phyloP scores from a whole-genome alignment of 2,888 invertebrate genomes.

The Didymodactylos carnosus region DNA sequence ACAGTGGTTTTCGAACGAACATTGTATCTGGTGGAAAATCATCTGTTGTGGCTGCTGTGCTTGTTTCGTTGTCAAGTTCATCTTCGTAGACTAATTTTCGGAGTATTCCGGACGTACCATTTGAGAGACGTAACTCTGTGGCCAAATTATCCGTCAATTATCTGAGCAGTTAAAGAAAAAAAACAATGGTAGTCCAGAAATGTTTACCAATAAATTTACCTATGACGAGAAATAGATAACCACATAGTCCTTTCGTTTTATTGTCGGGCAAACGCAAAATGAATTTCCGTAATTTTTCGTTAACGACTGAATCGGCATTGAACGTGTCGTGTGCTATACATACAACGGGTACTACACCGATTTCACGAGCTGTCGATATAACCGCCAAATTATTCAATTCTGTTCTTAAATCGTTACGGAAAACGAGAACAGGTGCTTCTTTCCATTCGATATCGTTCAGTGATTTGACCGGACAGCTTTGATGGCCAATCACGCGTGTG shows the following conservation, averaged over 20 bases:
- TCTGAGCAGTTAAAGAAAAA: too few species aligned
- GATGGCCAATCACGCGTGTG: too few species aligned
- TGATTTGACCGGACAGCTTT: too few species aligned
- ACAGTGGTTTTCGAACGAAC: not conserved
- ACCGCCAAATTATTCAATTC: not conserved
- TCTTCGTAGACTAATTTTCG: not conserved
- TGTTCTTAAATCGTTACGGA: not conserved
- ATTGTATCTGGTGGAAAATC: not conserved
- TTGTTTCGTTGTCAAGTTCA: not conserved
- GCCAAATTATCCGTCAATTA: not conserved
- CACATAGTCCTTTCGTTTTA: not conserved
- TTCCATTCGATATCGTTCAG: not conserved
- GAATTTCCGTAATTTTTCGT: not conserved
- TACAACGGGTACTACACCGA: not conserved
- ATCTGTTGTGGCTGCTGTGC: not conserved
- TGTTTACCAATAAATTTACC: too few species aligned
- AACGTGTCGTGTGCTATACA: not conserved
- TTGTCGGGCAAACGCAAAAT: not conserved
- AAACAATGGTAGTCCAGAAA: too few species aligned
- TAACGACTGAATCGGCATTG: not conserved
- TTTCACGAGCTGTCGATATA: not conserved
- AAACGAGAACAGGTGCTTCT: not conserved
- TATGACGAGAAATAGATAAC: not conserved
- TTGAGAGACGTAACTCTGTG: not conserved
- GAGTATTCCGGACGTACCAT: not conserved